phyloP scores from a whole-genome alignment of 1,140 invertebrate species.

The Papilio glaucus region DNA sequence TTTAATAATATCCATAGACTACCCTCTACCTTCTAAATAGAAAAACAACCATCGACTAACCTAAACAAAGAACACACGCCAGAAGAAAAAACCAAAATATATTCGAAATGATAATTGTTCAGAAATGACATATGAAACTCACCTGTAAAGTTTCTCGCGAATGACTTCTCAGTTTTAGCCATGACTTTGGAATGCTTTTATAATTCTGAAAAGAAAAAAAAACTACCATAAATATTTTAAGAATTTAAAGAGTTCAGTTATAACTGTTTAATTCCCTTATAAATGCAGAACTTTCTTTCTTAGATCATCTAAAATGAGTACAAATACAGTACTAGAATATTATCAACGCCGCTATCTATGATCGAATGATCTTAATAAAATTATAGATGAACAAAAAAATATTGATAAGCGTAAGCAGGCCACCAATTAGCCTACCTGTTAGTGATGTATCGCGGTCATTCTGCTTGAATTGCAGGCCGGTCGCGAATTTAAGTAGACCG shows the following conservation, averaged over 20 bases:
- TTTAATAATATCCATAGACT: too few species aligned
- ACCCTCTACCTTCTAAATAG: constrained; percentile 53
- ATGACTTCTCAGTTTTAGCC: constrained; percentile 80
- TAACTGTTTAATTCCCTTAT: too few species aligned
- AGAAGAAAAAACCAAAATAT: too few species aligned
- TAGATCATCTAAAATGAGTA: background rate
- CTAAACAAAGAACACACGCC: too few species aligned
- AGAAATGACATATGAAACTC: constrained; percentile 47
- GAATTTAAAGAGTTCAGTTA: too few species aligned
- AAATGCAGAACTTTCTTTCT: too few species aligned
- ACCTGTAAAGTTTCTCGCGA: constrained; percentile 80
- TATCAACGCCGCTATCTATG: background rate
- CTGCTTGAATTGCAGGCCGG: too few species aligned
- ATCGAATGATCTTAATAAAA: background rate
- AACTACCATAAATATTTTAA: background rate
- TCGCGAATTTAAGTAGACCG: constrained; percentile 29
- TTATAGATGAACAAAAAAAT: background rate
- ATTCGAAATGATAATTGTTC: too few species aligned
- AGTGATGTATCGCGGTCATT: constrained; percentile 28
- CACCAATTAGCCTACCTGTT: constrained; percentile 16
- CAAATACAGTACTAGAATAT: background rate
- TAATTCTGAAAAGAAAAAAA: constrained; percentile 50
- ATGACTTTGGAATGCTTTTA: constrained; percentile 67
- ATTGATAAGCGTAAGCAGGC: background rate
- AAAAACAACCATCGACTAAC: too few species aligned